These are phyloP conservation scores for Mycogona germanica DNA, from an alignment of 2,888 invertebrate genomes.

Conservation along the genomic window DNA sequence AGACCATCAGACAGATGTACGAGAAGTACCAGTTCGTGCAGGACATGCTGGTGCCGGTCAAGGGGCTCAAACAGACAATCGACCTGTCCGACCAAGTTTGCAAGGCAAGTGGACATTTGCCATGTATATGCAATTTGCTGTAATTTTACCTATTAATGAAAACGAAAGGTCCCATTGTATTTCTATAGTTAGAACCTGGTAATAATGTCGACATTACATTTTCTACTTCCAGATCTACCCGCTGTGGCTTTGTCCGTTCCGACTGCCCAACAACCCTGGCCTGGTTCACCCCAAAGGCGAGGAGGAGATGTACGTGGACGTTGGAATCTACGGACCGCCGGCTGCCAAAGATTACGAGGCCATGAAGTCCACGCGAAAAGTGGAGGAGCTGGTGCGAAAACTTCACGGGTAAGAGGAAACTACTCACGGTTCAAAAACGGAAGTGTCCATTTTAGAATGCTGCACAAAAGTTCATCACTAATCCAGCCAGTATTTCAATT, in stretches of 20 bases:
- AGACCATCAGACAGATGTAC: slow-evolving; percentile 54
- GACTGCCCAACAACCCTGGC: slow-evolving; percentile 52
- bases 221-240: slow-evolving; percentile 61
- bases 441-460: too few species aligned
- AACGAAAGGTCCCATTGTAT: too few species aligned
- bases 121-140: background rate
- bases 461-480: too few species aligned
- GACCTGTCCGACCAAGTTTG: slow-evolving; percentile 52
- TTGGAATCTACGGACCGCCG: slow-evolving; percentile 69
- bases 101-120: too few species aligned
- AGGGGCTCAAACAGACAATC: slow-evolving; percentile 46
- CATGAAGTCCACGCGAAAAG: slow-evolving; percentile 48
- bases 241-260: slow-evolving; percentile 71
- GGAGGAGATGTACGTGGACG: slow-evolving; percentile 58
- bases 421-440: too few species aligned
- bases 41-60: slow-evolving; percentile 65
- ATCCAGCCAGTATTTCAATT: too few species aligned
- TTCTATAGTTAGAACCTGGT: background rate
- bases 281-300: slow-evolving; percentile 48
- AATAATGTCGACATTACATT: background rate
- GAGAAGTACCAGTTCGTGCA: slow-evolving; percentile 63
- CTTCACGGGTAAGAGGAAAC: slow-evolving; percentile 44
- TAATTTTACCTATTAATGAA: background rate
- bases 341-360: slow-evolving; percentile 48
- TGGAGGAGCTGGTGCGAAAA: slow-evolving; percentile 57